Evolutionary conservation across 1,140 invertebrate species (phyloP).

Genomic region (Platorchestia sp.): DNA sequence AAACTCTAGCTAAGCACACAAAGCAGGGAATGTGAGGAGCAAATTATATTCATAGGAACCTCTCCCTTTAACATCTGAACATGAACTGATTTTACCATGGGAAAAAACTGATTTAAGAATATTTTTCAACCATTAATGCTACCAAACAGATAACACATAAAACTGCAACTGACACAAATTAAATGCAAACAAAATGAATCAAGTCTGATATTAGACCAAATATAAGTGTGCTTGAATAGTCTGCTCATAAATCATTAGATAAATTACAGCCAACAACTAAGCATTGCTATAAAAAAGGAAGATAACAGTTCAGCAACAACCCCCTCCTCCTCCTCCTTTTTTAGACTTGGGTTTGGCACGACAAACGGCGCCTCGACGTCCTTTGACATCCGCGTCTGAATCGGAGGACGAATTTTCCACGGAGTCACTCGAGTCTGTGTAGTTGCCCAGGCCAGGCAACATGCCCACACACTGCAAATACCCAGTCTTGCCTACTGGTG

Average conservation of each 20-base stretch:
- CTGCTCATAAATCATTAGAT: background rate
- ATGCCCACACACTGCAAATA: slow-evolving; percentile 44
- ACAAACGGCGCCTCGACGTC: background rate
- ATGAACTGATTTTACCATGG: background rate
- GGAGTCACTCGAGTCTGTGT: slow-evolving; percentile 52
- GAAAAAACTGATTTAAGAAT: background rate
- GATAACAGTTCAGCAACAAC: slow-evolving; percentile 3
- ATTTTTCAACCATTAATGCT: background rate
- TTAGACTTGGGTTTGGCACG: background rate
- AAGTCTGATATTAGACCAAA: background rate
- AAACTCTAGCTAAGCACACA: background rate
- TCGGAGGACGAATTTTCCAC: slow-evolving; percentile 40
- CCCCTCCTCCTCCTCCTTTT: slow-evolving; percentile 32
- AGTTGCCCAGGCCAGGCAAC: slow-evolving; percentile 50
- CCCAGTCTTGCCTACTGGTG: background rate
- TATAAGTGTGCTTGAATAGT: background rate
- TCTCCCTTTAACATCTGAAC: background rate
- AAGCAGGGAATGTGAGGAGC: background rate
- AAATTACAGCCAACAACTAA: background rate
- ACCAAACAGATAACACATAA: background rate
- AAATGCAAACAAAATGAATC: background rate
- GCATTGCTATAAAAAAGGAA: background rate
- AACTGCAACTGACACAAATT: background rate
- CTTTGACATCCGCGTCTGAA: background rate
- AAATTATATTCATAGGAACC: background rate